Evolutionary conservation across 1,140 invertebrate species (phyloP).

Genomic region (Magallana ariakensis): DNA sequence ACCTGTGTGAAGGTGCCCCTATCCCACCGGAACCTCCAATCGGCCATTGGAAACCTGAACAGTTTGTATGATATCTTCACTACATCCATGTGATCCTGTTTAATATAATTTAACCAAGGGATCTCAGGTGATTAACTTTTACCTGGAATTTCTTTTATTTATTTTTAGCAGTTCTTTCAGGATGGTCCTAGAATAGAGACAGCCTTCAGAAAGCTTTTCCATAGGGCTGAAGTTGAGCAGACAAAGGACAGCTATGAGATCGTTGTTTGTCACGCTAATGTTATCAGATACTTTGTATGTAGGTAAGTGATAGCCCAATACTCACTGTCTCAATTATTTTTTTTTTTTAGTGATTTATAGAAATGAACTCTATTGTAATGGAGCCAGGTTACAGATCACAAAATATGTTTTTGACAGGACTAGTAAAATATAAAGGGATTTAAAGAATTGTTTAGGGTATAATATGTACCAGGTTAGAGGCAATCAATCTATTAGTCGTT

Average conservation of each 20-base stretch:
- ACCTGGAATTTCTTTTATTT: slow-evolving; percentile 12
- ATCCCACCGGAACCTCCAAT: slow-evolving; percentile 92
- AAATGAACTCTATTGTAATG: too few species aligned
- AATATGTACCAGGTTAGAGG: too few species aligned
- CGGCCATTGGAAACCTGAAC: slow-evolving; percentile 91
- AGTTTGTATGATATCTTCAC: slow-evolving; percentile 82
- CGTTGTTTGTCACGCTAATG: slow-evolving; percentile 98
- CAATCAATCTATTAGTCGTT: too few species aligned
- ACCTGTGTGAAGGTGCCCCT: slow-evolving; percentile 96
- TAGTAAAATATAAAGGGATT: too few species aligned
- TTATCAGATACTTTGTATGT: slow-evolving; percentile 98
- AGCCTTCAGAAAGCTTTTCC: slow-evolving; percentile 95
- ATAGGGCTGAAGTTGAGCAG: slow-evolving; percentile 91
- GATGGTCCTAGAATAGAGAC: slow-evolving; percentile 98
- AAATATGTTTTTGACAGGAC: too few species aligned
- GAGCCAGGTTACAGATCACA: too few species aligned
- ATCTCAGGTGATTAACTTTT: background rate
- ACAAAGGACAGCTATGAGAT: slow-evolving; percentile 93
- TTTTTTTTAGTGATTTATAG: too few species aligned
- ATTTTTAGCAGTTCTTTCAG: slow-evolving; percentile 88
- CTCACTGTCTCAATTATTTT: too few species aligned
- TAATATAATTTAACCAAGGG: too few species aligned
- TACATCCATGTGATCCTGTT: background rate
- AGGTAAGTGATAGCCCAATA: slow-evolving; percentile 82
- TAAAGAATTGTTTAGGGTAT: too few species aligned